These are phyloP conservation scores for Catharus bicknelli DNA, from an alignment of 2,113 vertebrate species.

Conservation along the genomic window DNA sequence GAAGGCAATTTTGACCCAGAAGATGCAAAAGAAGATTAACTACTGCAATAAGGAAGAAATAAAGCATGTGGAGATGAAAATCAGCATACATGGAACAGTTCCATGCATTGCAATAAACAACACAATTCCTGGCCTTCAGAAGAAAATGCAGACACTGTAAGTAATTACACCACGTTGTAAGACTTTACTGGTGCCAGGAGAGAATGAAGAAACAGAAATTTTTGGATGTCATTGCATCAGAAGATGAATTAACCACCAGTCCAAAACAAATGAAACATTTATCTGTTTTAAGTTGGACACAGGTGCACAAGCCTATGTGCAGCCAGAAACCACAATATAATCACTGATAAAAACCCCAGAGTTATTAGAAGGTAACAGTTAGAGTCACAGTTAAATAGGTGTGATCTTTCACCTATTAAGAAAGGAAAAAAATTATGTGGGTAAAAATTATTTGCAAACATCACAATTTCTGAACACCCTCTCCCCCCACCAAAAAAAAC, in stretches of 20 bases:
- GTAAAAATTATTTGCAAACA: background rate
- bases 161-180: background rate
- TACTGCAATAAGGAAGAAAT: background rate
- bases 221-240: background rate
- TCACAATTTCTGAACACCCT: background rate
- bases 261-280: conserved; percentile 2
- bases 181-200: background rate
- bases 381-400: background rate
- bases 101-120: background rate
- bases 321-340: conserved; percentile 1
- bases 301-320: background rate
- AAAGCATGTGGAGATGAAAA: background rate
- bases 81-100: background rate
- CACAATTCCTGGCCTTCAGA: background rate
- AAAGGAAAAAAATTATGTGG: background rate
- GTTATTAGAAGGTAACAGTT: background rate
- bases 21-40: background rate
- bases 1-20: background rate
- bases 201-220: background rate
- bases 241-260: conserved; percentile 16
- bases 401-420: background rate
- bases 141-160: background rate
- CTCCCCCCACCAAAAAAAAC: too few species aligned
- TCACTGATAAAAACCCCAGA: background rate
- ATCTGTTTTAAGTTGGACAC: background rate